Percentiles rank a stretch among this genome's conserved stretches.
These are phyloP conservation scores for Rhea americana DNA, from an alignment of 2,113 vertebrate species.

Conservation along the genomic window DNA sequence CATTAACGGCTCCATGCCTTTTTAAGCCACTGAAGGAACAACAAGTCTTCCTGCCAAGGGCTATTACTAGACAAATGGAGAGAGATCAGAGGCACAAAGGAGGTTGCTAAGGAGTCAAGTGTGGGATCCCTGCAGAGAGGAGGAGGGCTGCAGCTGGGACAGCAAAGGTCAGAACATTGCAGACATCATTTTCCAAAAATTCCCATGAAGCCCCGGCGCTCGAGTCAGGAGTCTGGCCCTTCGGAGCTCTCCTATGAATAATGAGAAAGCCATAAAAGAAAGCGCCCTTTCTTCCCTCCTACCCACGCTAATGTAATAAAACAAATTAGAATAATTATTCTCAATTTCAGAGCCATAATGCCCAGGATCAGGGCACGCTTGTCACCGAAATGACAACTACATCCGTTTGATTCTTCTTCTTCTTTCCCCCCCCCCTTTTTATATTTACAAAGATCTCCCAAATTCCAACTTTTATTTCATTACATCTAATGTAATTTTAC, in stretches of 20 bases:
- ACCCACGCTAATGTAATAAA: conserved; percentile 73
- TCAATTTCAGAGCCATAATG: conserved; percentile 38
- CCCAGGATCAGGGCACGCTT: conserved; percentile 44
- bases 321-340: conserved; percentile 72
- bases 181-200: conserved; percentile 72
- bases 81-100: conserved; percentile 61
- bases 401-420: not conserved
- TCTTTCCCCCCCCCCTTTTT: too few relatives aligned
- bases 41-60: conserved; percentile 46
- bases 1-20: conserved; percentile 10
- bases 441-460: not conserved
- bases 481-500: conserved; percentile 50
- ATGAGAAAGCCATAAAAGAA: conserved; percentile 61
- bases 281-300: conserved; percentile 69
- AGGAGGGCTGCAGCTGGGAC: conserved; percentile 71
- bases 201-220: conserved; percentile 60
- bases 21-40: conserved; percentile 34
- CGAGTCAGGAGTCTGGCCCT: conserved; percentile 58
- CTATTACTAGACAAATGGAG: conserved; percentile 14
- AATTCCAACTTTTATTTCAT: conserved; percentile 27
- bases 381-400: conserved; percentile 41
- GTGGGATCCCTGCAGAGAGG: conserved; percentile 61
- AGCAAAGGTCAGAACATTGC: conserved; percentile 69
- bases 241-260: conserved; percentile 43
- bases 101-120: conserved; percentile 65